Evolutionary conservation across 2,113 vertebrate genomes (phyloP).

Genomic region (Ammodramus savannarum): DNA sequence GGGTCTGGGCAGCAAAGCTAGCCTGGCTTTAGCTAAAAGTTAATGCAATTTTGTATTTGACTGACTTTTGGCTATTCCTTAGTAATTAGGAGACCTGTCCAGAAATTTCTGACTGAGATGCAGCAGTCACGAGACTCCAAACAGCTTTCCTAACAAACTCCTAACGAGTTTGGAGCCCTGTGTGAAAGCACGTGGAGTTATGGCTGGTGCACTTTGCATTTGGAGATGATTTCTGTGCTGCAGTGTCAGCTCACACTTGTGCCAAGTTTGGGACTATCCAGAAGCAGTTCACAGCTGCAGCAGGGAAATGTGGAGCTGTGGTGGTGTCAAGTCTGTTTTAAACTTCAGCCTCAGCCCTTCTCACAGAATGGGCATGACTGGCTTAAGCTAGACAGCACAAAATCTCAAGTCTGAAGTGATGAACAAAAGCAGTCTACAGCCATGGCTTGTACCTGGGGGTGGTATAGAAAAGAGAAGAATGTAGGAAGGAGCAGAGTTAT

Average conservation of each 20-base stretch:
- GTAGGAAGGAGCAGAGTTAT: neutral
- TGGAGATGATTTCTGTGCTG: neutral
- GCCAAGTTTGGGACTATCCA: neutral
- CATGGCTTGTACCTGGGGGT: neutral
- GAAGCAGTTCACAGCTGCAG: neutral
- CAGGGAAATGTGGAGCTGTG: neutral
- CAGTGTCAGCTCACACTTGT: neutral
- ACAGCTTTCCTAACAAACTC: neutral
- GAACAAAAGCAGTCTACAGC: neutral
- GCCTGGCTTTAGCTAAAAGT: neutral
- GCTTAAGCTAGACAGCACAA: neutral
- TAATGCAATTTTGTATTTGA: neutral
- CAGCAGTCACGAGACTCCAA: neutral
- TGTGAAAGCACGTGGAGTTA: neutral
- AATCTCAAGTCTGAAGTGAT: neutral
- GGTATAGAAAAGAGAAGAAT: neutral
- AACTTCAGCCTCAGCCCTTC: neutral
- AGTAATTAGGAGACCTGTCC: neutral
- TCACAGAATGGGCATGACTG: rapidly evolving
- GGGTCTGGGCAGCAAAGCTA: neutral
- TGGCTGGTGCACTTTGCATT: neutral
- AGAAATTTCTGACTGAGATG: neutral
- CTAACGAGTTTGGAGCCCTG: rapidly evolving
- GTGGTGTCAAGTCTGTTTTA: neutral
- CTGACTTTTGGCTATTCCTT: neutral